A percentile compares a stretch with the other conserved stretches of the same genome.
Evolutionary conservation across 2,113 vertebrate genomes (phyloP).

Genomic region (Galeopterus variegatus): DNA sequence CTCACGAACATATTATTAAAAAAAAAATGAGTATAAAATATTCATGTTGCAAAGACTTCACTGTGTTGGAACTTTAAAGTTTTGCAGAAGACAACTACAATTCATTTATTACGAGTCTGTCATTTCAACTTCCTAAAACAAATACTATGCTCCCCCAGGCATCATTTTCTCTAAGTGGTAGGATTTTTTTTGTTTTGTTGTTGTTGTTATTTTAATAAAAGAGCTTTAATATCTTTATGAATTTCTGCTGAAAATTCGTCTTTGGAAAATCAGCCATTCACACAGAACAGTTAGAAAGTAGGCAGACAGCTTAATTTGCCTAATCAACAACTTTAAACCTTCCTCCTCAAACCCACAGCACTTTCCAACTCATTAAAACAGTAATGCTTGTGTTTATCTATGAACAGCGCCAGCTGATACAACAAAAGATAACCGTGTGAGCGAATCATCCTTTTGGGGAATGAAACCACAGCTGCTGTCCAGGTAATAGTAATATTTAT

Average conservation of each 20-base stretch:
- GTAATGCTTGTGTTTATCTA: neutral
- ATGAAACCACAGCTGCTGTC: conserved; percentile 54
- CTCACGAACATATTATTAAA: neutral
- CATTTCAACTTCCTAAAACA: conserved; percentile 32
- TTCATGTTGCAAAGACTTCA: neutral
- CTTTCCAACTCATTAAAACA: conserved; percentile 59
- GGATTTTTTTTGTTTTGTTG: neutral
- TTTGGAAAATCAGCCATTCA: neutral
- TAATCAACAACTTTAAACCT: conserved; percentile 52
- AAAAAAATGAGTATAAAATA: neutral
- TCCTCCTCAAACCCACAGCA: conserved; percentile 18
- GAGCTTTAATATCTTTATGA: neutral
- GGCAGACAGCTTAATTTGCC: conserved; percentile 10
- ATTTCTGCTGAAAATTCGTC: conserved; percentile 19
- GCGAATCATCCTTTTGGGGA: neutral
- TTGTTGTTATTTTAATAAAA: conserved; percentile 2
- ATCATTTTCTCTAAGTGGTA: conserved; percentile 6
- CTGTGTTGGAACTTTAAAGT: neutral
- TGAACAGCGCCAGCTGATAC: conserved; percentile 19
- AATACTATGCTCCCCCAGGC: neutral
- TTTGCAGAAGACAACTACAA: neutral
- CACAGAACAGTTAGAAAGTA: conserved; percentile 17
- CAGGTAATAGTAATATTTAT: conserved; percentile 23
- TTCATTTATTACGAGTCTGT: neutral
- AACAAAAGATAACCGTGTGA: conserved; percentile 13